Conservation (phyloP, 2,888 invertebrate species). For the Sialis lutaria region DNA sequence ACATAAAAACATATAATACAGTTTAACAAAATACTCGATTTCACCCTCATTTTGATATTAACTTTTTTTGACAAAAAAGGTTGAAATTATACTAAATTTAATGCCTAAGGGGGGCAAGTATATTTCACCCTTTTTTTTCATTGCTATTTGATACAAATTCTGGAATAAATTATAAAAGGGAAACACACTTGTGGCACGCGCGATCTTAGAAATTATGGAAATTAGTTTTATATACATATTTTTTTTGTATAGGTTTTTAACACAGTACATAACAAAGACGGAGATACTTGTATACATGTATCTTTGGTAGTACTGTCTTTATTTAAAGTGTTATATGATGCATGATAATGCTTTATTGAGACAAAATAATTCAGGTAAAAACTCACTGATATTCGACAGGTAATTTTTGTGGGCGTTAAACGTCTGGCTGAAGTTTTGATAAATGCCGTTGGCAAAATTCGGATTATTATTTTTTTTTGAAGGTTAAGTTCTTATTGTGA, state of each 20-base stretch:
- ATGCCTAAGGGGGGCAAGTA: background rate
- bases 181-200: background rate
- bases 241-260: background rate
- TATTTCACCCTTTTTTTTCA: background rate
- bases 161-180: background rate
- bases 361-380: background rate
- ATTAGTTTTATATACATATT: background rate
- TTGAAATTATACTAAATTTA: background rate
- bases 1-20: no score
- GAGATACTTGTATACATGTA: no score
- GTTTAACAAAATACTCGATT: no score
- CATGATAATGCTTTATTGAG: background rate
- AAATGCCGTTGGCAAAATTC: no score
- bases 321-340: background rate
- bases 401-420: background rate
- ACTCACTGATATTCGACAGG: background rate
- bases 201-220: background rate
- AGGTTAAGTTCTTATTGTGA: no score
- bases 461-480: no score
- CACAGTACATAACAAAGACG: no score
- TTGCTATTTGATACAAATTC: background rate
- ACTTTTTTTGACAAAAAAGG: background rate
- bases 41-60: background rate
- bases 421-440: no score
- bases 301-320: no score